These are phyloP conservation scores for Acromyrmex charruanus DNA, from an alignment of 1,140 invertebrate species.

Conservation along the genomic window DNA sequence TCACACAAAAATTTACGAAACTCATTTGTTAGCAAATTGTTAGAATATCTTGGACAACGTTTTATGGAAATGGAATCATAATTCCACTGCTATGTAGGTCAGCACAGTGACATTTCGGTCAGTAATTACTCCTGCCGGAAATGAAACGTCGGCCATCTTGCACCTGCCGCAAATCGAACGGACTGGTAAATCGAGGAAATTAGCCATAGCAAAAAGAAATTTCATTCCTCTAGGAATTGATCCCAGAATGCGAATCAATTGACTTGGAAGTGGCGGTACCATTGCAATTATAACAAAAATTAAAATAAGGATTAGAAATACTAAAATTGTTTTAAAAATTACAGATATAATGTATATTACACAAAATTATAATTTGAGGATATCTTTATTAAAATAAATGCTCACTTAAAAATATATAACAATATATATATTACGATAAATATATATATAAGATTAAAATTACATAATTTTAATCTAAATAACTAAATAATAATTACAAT, in stretches of 20 bases:
- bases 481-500: neutral
- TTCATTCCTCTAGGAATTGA: constrained; percentile 65
- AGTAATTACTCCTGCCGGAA: constrained; percentile 76
- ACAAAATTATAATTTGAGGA: neutral
- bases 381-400: constrained; percentile 2
- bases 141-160: constrained; percentile 71
- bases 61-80: constrained; percentile 67
- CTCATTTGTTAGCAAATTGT: neutral
- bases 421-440: neutral
- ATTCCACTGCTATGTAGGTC: constrained; percentile 57
- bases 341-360: neutral
- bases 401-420: constrained; percentile 2
- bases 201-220: constrained; percentile 56
- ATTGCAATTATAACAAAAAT: constrained; percentile 1
- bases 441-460: neutral
- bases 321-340: neutral
- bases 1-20: neutral
- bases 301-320: neutral
- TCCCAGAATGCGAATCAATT: constrained; percentile 28
- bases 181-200: constrained; percentile 66
- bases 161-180: constrained; percentile 50
- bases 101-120: constrained; percentile 69
- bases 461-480: neutral
- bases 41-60: constrained; percentile 14
- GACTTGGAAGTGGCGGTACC: neutral